phyloP scores from a whole-genome alignment of 1,140 invertebrate genomes.

The Epicauta chinensis region DNA sequence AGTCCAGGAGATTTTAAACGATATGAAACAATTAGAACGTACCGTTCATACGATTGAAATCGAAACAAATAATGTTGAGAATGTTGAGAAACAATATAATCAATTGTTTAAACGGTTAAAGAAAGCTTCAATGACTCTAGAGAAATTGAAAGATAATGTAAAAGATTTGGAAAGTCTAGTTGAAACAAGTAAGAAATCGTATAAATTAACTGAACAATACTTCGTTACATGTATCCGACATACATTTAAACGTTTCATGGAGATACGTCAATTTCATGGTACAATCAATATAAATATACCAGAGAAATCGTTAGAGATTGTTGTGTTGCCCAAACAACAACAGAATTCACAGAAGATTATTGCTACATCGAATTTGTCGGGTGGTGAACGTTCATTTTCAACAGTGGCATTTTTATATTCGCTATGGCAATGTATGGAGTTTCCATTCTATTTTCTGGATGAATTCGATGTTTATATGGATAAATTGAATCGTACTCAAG shows the following conservation, averaged over 20 bases:
- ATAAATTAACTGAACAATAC: conserved; percentile 33
- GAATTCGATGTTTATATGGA: conserved; percentile 99
- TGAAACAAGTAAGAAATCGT: conserved; percentile 23
- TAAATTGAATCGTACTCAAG: conserved; percentile 62
- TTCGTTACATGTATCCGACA: conserved; percentile 32
- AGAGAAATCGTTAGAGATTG: conserved; percentile 50
- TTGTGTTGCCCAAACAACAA: conserved; percentile 48
- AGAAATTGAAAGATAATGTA: conserved; percentile 17
- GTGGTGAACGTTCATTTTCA: conserved; percentile 92
- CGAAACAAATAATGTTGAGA: conserved; percentile 19
- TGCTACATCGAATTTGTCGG: conserved; percentile 68
- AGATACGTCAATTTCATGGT: conserved; percentile 43
- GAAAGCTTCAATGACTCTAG: conserved; percentile 18
- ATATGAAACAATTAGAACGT: conserved; percentile 25
- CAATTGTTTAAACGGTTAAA: conserved; percentile 20
- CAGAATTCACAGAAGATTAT: conserved; percentile 40
- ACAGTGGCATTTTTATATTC: conserved; percentile 92
- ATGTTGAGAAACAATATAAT: conserved; percentile 22
- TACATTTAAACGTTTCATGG: conserved; percentile 33
- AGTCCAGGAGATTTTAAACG: conserved; percentile 18
- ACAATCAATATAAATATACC: conserved; percentile 55
- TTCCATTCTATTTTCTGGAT: conserved; percentile 93
- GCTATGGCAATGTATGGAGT: conserved; percentile 83
- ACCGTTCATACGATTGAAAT: conserved; percentile 26
- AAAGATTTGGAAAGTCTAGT: conserved; percentile 22